Base-by-base conservation (phyloP, 1,140 invertebrate genomes). In the Trichonephila clavata region DNA sequence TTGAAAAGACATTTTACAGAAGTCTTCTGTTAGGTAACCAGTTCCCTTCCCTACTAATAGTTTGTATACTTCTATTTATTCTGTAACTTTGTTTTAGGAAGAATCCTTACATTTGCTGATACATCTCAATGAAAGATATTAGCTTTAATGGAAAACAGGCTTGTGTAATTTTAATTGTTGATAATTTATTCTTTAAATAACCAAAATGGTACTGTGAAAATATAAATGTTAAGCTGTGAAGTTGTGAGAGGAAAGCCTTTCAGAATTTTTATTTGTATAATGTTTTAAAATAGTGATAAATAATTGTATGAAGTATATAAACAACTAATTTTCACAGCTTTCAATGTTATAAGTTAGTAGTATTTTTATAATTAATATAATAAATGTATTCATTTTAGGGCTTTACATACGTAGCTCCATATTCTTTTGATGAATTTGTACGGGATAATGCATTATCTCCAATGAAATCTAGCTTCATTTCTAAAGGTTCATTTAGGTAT, bases 401-500 rank as follows among this genome's bases (percentile, higher is more conserved):
- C 94, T 99, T 99, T 95, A 99, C 99, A 0, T 99, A 99, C 96
- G 98, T 99, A 91, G 99, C 99, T 50, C 99, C 99, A 81, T 99
- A 98, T 39, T 98, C 99, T 61, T 96, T 99, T 95, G 98, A 99
- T 95, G 98, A 99, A 50, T 32, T 80, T 27, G 88, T 87, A 90
- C 20, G 89, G 57, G 27, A 77, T 16, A 32, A 32, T 77, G 10
- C 50, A 50, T 68, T 27, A 63, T 93, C 94, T 21, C 94, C 94
- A n/a, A 57, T 86, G 50, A 94, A 93, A n/a, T 81, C 16, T 88
- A n/a, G 91, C 39, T 32, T 60, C 71, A 87, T 84, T 65, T 68
- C 93, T 50, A 88, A 81, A 90, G 61, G 68, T 24, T 81, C 93
- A 24, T 94, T 94, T 61, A 94, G 93, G 93, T 94, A 92, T 84